These are phyloP conservation scores for Lasioglossum leucozonium DNA, from an alignment of 2,888 invertebrate genomes.

Conservation along the genomic window DNA sequence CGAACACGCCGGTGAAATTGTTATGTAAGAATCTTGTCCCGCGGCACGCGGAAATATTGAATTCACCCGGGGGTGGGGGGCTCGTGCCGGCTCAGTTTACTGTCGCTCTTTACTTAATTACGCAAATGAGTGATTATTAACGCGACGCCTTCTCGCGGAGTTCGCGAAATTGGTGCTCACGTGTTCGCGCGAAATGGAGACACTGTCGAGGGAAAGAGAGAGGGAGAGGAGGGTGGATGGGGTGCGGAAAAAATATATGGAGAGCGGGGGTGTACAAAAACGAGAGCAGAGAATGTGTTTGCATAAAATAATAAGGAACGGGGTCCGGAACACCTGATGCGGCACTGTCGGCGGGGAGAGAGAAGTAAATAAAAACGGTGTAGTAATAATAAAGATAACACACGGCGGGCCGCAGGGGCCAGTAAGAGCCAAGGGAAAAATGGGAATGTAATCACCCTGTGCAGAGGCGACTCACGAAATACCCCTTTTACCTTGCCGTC, in stretches of 20 bases:
- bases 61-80: conserved; percentile 17
- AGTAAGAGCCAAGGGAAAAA: conserved; percentile 36
- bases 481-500: conserved; percentile 28
- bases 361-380: conserved; percentile 37
- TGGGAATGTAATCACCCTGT: conserved; percentile 54
- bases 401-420: conserved; percentile 6
- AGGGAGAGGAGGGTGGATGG: not conserved
- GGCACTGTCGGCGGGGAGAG: not conserved
- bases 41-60: conserved; percentile 21
- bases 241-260: not conserved
- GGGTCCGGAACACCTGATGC: conserved; percentile 27
- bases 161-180: conserved; percentile 12
- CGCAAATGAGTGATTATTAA: conserved; percentile 60
- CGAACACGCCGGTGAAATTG: conserved; percentile 23
- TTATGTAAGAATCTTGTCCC: conserved; percentile 44
- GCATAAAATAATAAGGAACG: conserved; percentile 56
- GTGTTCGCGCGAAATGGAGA: conserved; percentile 36
- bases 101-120: conserved; percentile 52
- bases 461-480: conserved; percentile 44
- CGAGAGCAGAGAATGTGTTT: conserved; percentile 44
- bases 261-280: not conserved
- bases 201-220: not conserved
- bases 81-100: conserved; percentile 30
- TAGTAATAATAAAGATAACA: conserved; percentile 55
- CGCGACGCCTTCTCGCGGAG: conserved; percentile 35